Conservation (phyloP, 2,888 invertebrate genomes). For the Athalia cordata region DNA sequence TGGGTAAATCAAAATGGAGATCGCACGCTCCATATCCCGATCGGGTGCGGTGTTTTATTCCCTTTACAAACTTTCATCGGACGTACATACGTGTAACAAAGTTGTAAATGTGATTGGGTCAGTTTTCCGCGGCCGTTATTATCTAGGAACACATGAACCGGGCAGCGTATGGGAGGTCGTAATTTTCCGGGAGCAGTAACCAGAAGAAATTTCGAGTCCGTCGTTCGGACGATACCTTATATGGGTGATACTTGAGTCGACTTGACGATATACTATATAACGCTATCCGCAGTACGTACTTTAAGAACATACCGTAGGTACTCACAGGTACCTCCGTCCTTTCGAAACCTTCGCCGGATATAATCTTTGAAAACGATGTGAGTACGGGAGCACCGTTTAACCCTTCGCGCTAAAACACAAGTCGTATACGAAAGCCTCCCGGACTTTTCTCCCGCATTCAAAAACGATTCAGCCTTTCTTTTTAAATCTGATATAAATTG, state of each 20-base stretch:
- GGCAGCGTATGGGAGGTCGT: background rate
- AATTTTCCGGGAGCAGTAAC: background rate
- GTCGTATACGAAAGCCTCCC: background rate
- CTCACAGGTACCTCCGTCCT: slow-evolving; percentile 50
- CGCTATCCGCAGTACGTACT: no score
- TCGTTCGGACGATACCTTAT: slow-evolving; percentile 21
- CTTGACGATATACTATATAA: background rate
- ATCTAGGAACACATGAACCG: no score
- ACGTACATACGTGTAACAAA: background rate
- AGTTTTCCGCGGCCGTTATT: background rate
- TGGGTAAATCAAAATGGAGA: no score
- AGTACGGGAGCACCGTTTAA: slow-evolving; percentile 4
- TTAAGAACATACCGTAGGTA: background rate
- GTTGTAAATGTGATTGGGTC: slow-evolving; percentile 31
- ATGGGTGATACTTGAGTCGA: slow-evolving; percentile 6
- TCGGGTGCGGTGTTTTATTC: background rate
- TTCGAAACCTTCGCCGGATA: slow-evolving; percentile 50
- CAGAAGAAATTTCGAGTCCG: slow-evolving; percentile 5
- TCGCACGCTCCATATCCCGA: no score
- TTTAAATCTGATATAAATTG: no score
- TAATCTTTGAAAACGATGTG: slow-evolving; percentile 43
- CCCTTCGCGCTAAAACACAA: slow-evolving; percentile 5
- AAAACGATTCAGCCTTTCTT: no score
- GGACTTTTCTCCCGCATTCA: no score
- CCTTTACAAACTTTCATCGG: background rate